Evolutionary conservation across 2,113 vertebrate species (phyloP).

Genomic region (Callipepla californica): DNA sequence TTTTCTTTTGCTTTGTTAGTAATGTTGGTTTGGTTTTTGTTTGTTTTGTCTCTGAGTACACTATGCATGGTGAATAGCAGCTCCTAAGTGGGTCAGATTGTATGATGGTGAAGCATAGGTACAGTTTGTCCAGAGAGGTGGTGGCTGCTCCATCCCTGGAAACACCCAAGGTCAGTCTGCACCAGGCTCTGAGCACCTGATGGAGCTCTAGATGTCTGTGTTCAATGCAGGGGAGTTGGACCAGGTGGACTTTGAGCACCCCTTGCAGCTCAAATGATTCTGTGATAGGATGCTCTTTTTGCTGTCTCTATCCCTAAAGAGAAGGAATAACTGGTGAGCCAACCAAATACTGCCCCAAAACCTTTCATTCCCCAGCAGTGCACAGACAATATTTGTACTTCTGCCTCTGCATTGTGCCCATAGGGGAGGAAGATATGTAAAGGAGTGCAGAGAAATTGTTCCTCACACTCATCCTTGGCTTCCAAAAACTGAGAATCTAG

Average conservation of each 20-base stretch:
- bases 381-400: not conserved
- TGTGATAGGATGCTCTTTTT: not conserved
- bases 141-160: no score
- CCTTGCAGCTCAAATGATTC: no score
- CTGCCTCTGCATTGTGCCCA: rapidly evolving
- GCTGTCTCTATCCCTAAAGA: rapidly evolving
- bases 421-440: not conserved
- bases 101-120: no score
- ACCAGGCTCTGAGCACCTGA: no score
- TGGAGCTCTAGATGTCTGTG: no score
- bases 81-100: not conserved
- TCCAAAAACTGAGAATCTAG: not conserved
- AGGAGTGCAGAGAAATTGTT: not conserved
- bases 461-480: not conserved
- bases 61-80: rapidly evolving
- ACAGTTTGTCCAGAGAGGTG: no score
- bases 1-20: not conserved
- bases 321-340: not conserved
- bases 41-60: not conserved
- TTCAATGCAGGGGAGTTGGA: no score
- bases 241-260: no score
- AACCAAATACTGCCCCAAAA: not conserved
- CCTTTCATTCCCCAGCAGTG: rapidly evolving
- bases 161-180: no score
- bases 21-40: not conserved